Percentiles rank a stretch among this genome's conserved stretches.
Evolutionary conservation across 2,113 vertebrate species (phyloP).

Genomic region (Peromyscus maniculatus): DNA sequence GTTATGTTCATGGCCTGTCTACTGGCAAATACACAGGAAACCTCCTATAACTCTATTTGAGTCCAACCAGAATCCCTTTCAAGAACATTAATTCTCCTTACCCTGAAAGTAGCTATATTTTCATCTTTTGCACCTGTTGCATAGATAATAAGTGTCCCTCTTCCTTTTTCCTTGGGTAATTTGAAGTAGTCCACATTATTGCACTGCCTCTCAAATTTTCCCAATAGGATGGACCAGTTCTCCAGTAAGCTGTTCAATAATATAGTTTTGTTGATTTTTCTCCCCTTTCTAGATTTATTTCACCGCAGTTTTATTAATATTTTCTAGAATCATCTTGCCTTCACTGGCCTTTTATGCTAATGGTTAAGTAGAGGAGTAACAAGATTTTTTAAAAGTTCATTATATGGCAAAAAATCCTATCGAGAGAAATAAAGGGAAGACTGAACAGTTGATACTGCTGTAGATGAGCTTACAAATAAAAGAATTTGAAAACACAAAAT

Average conservation of each 20-base stretch:
- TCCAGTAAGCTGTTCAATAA: background rate
- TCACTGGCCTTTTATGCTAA: background rate
- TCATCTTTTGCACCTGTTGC: too few relatives aligned
- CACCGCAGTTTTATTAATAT: rapidly evolving
- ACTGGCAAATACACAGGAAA: background rate
- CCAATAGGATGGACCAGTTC: background rate
- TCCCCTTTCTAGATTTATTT: background rate
- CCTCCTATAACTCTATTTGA: background rate
- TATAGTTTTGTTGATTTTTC: background rate
- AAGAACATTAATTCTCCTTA: background rate
- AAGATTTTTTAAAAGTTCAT: background rate
- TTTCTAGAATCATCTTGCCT: background rate
- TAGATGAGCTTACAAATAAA: background rate
- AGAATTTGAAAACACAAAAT: background rate
- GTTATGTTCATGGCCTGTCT: background rate
- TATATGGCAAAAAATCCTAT: background rate
- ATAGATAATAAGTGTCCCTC: background rate
- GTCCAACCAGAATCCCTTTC: background rate
- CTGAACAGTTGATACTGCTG: background rate
- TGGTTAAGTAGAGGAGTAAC: too few relatives aligned
- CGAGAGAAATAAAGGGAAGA: background rate
- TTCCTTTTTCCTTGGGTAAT: background rate
- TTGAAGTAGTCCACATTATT: background rate
- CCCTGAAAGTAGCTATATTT: too few relatives aligned
- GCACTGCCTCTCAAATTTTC: background rate